Conservation (phyloP, 1,140 invertebrate genomes). For the Adelges cooleyi region DNA sequence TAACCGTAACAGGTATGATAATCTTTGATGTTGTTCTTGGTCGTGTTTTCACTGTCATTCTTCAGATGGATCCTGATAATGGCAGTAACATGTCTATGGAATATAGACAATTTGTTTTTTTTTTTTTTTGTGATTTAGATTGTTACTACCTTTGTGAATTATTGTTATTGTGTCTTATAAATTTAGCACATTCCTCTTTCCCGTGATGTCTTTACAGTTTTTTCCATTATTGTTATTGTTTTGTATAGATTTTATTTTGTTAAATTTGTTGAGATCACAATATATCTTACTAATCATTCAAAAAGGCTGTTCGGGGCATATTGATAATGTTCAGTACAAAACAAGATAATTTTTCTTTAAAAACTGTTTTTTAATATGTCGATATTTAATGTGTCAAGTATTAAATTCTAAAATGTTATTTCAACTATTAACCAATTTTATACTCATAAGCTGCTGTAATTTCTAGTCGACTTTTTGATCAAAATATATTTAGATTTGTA, state of each 20-base stretch:
- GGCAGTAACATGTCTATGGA: not conserved
- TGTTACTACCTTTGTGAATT: not conserved
- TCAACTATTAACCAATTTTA: not conserved
- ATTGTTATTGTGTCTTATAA: not conserved
- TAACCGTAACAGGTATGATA: slow-evolving; percentile 1
- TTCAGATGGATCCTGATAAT: slow-evolving; percentile 21
- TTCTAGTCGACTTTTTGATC: slow-evolving; percentile 23
- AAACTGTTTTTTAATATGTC: too few species aligned
- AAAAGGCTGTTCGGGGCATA: slow-evolving; percentile 16
- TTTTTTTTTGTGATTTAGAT: not conserved
- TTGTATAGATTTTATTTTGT: slow-evolving; percentile 18
- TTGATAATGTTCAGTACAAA: slow-evolving; percentile 19
- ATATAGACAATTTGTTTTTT: not conserved
- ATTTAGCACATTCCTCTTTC: slow-evolving; percentile 10
- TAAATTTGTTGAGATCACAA: slow-evolving; percentile 7
- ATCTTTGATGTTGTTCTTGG: slow-evolving; percentile 27
- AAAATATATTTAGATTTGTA: not conserved
- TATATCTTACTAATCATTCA: slow-evolving; percentile 21
- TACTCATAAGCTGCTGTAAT: not conserved
- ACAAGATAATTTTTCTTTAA: too few species aligned
- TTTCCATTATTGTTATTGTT: slow-evolving; percentile 11
- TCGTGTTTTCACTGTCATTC: slow-evolving; percentile 21
- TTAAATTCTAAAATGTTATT: not conserved
- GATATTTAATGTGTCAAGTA: not conserved
- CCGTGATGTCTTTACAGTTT: not conserved